These are phyloP conservation scores for Ciconia maguari DNA, from an alignment of 2,113 vertebrate genomes.

Conservation along the genomic window DNA sequence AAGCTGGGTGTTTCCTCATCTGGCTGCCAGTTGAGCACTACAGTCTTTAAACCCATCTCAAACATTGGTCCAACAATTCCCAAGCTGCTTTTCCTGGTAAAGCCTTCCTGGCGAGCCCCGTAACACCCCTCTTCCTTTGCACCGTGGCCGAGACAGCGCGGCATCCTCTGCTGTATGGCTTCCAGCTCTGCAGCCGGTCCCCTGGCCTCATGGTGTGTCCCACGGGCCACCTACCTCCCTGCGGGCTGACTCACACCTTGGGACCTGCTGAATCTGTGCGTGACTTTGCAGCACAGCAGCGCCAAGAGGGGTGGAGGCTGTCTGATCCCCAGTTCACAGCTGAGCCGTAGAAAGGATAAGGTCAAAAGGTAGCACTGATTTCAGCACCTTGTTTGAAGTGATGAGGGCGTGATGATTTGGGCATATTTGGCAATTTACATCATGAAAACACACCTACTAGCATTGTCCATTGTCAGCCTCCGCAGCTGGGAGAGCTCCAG, in stretches of 20 bases:
- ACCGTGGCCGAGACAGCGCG: rapidly evolving
- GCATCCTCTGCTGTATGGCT: neutral
- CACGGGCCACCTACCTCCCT: neutral
- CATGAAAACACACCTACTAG: neutral
- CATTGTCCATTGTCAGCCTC: neutral
- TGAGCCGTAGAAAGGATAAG: neutral
- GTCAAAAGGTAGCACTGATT: neutral
- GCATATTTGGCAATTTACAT: neutral
- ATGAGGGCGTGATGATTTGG: neutral
- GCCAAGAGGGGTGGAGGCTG: rapidly evolving
- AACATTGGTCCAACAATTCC: neutral
- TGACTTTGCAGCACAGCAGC: neutral
- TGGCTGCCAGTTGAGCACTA: neutral
- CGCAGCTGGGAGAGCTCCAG: neutral
- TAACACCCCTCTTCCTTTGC: neutral
- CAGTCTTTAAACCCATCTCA: neutral
- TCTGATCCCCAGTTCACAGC: neutral
- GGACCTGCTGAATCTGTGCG: neutral
- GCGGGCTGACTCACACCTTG: neutral
- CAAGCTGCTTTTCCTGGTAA: neutral
- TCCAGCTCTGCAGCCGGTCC: neutral
- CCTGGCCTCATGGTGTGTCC: neutral
- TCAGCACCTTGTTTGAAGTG: rapidly evolving
- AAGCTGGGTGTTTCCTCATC: neutral
- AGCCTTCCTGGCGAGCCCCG: rapidly evolving